Evolutionary conservation across 2,797 vertebrate species (phyloP), one percentile per base, ranked within the genome.

Genomic region (Syncerus caffer): DNA sequence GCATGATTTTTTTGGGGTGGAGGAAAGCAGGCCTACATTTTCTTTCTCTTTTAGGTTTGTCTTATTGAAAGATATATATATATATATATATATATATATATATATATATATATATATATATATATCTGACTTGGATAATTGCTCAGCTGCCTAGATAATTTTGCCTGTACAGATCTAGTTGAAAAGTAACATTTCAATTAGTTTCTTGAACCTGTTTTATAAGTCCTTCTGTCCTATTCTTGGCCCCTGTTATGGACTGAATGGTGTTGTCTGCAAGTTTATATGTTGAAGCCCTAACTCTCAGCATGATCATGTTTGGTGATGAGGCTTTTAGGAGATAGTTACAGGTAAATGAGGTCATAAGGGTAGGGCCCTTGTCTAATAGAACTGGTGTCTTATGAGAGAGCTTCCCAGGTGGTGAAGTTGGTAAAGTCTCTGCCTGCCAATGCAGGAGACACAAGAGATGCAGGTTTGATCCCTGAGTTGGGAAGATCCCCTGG

Each of bases 161-260:
- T 96, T 78, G 23, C 58, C 53, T 29, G 13, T 78, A 58, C 7
- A 58, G 60, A 91, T 34, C 23, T 64, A 58, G 57, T 58, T 84
- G 71, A 91, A 96, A 97, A 85, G 31, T 62, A 94, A 31, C 62
- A 86, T 88, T 84, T 91, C n/a, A 87, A 25, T 85, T 82, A 83
- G 12, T 78, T 92, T 85, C 3, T 47, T 50, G 84, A 93, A 79
- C 8, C 31, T 60, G 42, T 85, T 93, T 97, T 51, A 25, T 76
- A 88, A 53, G 79, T 83, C 55, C n/a, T 3, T 21, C 7, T 25
- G 47, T 85, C 14, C 42, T 90, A 16, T 51, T 55, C n/a, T 90
- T 89, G 23, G 55, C 16, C 2, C 78, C 51, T 83, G 47, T 51
- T 62, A 84, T 31, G 19, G 34, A 97, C 5, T 71, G 53, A 76